Evolutionary conservation across 2,888 invertebrate species (phyloP).

Genomic region (Leucoptera coffeella): DNA sequence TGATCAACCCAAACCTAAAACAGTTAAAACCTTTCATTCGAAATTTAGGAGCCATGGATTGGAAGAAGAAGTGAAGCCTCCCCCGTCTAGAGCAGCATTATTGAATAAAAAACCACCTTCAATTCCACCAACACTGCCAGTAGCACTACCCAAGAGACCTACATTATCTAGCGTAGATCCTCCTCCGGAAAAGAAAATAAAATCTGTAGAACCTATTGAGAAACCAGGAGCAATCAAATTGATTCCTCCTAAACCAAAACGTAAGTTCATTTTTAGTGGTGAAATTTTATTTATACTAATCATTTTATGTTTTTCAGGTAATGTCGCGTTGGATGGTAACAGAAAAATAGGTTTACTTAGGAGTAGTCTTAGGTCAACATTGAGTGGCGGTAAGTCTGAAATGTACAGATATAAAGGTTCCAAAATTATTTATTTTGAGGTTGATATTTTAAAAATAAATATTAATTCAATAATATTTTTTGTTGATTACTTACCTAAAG

Average conservation of each 20-base stretch:
- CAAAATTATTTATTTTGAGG: too few relatives aligned
- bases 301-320: too few relatives aligned
- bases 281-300: slow-evolving; percentile 12
- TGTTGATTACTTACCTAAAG: too few relatives aligned
- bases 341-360: slow-evolving; percentile 15
- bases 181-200: slow-evolving; percentile 73
- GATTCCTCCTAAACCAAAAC: slow-evolving; percentile 83
- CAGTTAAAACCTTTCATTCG: slow-evolving; percentile 86
- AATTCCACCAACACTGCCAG: slow-evolving; percentile 32
- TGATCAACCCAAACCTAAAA: slow-evolving; percentile 72
- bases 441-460: too few relatives aligned
- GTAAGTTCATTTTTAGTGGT: slow-evolving; percentile 61
- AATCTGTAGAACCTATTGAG: slow-evolving; percentile 57
- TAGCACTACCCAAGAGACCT: slow-evolving; percentile 41
- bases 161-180: slow-evolving; percentile 41
- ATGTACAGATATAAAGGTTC: slow-evolving; percentile 37
- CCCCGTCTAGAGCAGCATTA: slow-evolving; percentile 64
- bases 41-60: slow-evolving; percentile 89
- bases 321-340: slow-evolving; percentile 12
- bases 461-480: too few relatives aligned
- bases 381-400: slow-evolving; percentile 43
- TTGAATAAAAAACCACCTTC: slow-evolving; percentile 55
- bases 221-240: slow-evolving; percentile 79
- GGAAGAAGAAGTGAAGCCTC: slow-evolving; percentile 82
- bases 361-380: slow-evolving; percentile 24